Evolutionary conservation across 2,113 vertebrate species (phyloP).

Genomic region (Arizona elegans): DNA sequence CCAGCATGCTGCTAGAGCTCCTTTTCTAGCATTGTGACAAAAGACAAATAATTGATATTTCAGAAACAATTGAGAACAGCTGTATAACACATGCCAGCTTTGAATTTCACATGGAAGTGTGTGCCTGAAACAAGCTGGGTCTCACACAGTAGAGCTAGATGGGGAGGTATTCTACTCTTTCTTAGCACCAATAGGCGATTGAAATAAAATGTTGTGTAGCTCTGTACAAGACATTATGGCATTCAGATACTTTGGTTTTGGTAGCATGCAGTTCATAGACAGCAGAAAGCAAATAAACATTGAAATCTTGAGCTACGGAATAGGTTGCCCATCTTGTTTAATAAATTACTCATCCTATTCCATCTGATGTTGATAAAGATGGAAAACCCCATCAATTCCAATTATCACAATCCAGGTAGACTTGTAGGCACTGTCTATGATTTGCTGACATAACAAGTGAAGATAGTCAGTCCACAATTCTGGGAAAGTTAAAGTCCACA

Average conservation of each 20-base stretch:
- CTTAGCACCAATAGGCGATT: background rate
- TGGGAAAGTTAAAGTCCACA: background rate
- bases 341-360: background rate
- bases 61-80: background rate
- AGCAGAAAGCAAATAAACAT: background rate
- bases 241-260: background rate
- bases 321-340: background rate
- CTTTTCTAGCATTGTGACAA: background rate
- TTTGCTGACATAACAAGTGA: background rate
- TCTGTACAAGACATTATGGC: background rate
- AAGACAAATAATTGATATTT: background rate
- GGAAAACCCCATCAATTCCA: background rate
- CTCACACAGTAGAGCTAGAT: background rate
- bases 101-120: background rate
- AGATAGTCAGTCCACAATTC: background rate
- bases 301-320: background rate
- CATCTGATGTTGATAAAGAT: background rate
- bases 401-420: background rate
- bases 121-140: background rate
- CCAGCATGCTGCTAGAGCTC: constrained; percentile 17
- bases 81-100: background rate
- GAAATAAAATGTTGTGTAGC: background rate
- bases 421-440: background rate
- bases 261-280: background rate
- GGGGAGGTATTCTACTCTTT: background rate